Percentiles rank a stretch among this genome's conserved stretches.
phyloP scores from a whole-genome alignment of 2,888 invertebrate species.

The Nudaria mundana region DNA sequence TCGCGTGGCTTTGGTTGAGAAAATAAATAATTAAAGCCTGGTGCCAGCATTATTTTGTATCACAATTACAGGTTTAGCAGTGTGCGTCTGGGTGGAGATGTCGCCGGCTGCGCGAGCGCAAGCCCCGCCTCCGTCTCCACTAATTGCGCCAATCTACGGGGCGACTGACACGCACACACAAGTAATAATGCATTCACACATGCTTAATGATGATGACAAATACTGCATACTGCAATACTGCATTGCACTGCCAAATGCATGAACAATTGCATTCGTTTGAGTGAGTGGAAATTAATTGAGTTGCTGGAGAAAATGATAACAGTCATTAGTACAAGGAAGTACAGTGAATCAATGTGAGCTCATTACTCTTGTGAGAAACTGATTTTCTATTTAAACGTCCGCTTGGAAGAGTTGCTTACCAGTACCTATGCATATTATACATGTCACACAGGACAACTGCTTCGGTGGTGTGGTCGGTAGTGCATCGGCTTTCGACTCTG shows the following conservation, averaged over 20 bases:
- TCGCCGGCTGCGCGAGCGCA: conserved; percentile 68
- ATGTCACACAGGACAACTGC: too few relatives aligned
- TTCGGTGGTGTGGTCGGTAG: too few relatives aligned
- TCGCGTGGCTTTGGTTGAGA: conserved; percentile 39
- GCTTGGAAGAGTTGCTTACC: conserved; percentile 6
- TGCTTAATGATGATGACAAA: conserved; percentile 39
- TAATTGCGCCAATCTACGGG: conserved; percentile 79
- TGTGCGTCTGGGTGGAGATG: conserved; percentile 67
- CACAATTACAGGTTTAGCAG: conserved; percentile 31
- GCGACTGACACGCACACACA: conserved; percentile 58
- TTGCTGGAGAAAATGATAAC: conserved; percentile 23
- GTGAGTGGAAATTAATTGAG: conserved; percentile 38
- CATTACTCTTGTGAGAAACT: conserved; percentile 26
- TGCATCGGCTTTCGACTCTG: too few relatives aligned
- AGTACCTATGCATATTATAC: too few relatives aligned
- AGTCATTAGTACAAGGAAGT: conserved; percentile 28
- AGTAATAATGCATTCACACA: conserved; percentile 43
- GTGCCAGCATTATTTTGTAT: conserved; percentile 58
- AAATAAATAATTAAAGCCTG: conserved; percentile 60
- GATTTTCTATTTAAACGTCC: conserved; percentile 14
- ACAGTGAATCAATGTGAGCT: conserved; percentile 17
- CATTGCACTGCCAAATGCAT: conserved; percentile 51
- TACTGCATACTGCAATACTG: too few relatives aligned
- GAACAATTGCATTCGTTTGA: conserved; percentile 29
- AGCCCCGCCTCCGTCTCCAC: conserved; percentile 67